Evolutionary conservation across 2,888 invertebrate species (phyloP).

Genomic region (Callyntrura sp.): DNA sequence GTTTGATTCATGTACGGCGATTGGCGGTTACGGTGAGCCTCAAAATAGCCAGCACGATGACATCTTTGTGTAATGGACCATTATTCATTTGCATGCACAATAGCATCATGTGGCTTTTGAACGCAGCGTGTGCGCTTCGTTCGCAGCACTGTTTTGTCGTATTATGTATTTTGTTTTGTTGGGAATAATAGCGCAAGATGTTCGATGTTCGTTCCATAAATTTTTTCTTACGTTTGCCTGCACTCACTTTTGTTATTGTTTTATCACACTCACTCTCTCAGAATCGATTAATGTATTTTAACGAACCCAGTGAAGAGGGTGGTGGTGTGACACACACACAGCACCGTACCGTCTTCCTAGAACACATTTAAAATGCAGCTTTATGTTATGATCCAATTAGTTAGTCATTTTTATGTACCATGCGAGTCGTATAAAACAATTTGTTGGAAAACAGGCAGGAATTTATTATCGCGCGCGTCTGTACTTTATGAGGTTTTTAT

Average conservation of each 20-base stretch:
- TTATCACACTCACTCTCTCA: not conserved
- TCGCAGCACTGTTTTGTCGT: not conserved
- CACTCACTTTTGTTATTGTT: not conserved
- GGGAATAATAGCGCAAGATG: not conserved
- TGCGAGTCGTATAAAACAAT: not conserved
- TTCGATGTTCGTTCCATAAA: not conserved
- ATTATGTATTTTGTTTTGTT: not conserved
- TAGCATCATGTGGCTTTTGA: not conserved
- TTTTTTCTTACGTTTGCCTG: not conserved
- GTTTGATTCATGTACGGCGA: not conserved
- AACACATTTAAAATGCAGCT: not conserved
- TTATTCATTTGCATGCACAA: slow-evolving; percentile 39
- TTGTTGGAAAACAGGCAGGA: not conserved
- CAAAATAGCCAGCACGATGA: slow-evolving; percentile 55
- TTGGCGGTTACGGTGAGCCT: slow-evolving; percentile 23
- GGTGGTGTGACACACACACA: not conserved
- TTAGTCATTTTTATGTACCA: not conserved
- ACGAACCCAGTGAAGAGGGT: not conserved
- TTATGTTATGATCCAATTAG: slow-evolving; percentile 34
- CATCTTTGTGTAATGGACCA: slow-evolving; percentile 26
- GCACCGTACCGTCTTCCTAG: not conserved
- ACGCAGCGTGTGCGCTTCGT: not conserved
- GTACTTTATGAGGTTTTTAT: slow-evolving; percentile 40
- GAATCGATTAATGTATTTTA: too few species aligned
- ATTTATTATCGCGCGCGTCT: not conserved